Evolutionary conservation across 2,888 invertebrate genomes (phyloP).

Genomic region (Thumatha senex): DNA sequence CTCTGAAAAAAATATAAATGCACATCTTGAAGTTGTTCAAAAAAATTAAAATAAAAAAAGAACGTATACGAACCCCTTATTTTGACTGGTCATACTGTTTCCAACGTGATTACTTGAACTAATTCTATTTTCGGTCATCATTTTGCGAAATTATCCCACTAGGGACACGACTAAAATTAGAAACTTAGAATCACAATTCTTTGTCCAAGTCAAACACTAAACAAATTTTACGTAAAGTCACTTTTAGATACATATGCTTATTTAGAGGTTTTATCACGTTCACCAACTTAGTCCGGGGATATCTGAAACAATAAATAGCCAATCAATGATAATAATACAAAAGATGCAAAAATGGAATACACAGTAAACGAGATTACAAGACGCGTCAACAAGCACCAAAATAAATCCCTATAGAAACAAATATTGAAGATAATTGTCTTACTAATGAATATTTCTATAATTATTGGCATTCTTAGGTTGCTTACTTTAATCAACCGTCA

Average conservation of each 20-base stretch:
- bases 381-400: constrained; percentile 76
- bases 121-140: constrained; percentile 90
- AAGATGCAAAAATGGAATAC: constrained; percentile 12
- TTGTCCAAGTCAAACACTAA: constrained; percentile 77
- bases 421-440: constrained; percentile 26
- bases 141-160: constrained; percentile 80
- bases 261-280: constrained; percentile 78
- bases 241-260: constrained; percentile 76
- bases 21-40: constrained; percentile 1
- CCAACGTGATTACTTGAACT: constrained; percentile 87
- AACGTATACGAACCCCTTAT: constrained; percentile 80
- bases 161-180: constrained; percentile 77
- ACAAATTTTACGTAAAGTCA: constrained; percentile 78
- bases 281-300: constrained; percentile 76
- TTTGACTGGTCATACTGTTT: constrained; percentile 83
- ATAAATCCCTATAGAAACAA: constrained; percentile 45
- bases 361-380: constrained; percentile 47
- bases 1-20: constrained; percentile 70
- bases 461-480: constrained; percentile 20
- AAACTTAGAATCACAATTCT: constrained; percentile 78
- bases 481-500: constrained; percentile 7
- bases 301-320: constrained; percentile 66
- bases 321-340: constrained; percentile 23
- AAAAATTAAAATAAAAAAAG: neutral
- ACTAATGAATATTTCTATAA: constrained; percentile 32